Evolutionary conservation across 2,113 vertebrate genomes (phyloP), one percentile per base, ranked within the genome.

Genomic region (Platanista minor): DNA sequence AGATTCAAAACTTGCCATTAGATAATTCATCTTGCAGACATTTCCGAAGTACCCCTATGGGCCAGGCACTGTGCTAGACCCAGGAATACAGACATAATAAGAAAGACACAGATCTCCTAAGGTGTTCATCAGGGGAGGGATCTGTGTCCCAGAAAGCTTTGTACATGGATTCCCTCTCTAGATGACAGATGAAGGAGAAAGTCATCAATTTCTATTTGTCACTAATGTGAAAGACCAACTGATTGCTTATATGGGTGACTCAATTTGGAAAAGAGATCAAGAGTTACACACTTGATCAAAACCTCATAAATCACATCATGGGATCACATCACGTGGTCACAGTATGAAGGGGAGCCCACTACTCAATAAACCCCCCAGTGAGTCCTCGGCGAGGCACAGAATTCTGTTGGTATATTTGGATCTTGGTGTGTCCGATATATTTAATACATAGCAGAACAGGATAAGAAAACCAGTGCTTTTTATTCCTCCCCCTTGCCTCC

Each of bases 141-240:
- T 33, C 0, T 15, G 29, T 31, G 61, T 49, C 49, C 57, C 57
- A 80, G 78, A 83, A 86, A 83, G 33, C n/a, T 67, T 57, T 88
- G 54, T 83, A 36, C 59, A 88, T 18, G 33, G 52, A 57, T 27
- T 81, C 82, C 64, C 33, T 78, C 46, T 94, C n/a, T 46, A 83
- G 95, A 46, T 86, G 89, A 96, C 66, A 49, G 46, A 69, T 39
- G 77, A 80, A 92, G 82, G 89, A 93, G 82, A 94, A 92, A 92
- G 77, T 36, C 93, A 96, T 93, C 86, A 66, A 95, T 93, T 82
- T 95, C 77, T 61, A 91, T 95, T 91, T 97, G 95, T 86, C 39
- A 67, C 82, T 93, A 74, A 86, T 59, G 67, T 83, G 86, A 91
- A 86, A 94, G 86, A 67, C 72, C 90, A 64, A 87, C 31, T 80